A percentile compares a stretch with the other conserved stretches of the same genome.
phyloP scores from a whole-genome alignment of 2,888 invertebrate genomes.

The Leucoma salicis region DNA sequence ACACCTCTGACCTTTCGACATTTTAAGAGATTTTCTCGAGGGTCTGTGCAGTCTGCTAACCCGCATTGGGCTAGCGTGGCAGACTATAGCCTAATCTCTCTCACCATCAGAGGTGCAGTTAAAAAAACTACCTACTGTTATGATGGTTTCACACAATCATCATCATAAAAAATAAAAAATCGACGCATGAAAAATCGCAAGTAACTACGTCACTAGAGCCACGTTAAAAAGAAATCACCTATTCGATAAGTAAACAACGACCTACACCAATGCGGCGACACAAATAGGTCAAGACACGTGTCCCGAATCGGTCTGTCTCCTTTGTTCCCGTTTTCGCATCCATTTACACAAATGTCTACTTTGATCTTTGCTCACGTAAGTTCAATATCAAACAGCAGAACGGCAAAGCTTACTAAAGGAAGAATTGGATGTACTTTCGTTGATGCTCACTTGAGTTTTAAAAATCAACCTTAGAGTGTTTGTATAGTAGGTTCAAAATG shows the following conservation, averaged over 20 bases:
- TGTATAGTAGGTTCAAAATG: constrained; percentile 1
- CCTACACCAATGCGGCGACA: constrained; percentile 56
- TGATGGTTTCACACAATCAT: no score
- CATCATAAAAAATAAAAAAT: no score
- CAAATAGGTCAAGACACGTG: constrained; percentile 61
- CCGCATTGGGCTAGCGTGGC: no score
- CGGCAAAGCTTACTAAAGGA: constrained; percentile 3
- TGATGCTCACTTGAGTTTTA: neutral
- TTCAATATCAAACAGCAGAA: constrained; percentile 7
- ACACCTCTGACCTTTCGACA: no score
- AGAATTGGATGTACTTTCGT: constrained; percentile 11
- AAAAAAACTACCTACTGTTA: no score
- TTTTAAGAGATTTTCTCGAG: no score
- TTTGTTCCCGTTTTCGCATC: constrained; percentile 43
- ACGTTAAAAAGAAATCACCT: constrained; percentile 1
- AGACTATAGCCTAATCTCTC: no score
- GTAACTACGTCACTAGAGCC: no score
- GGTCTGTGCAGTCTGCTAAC: no score
- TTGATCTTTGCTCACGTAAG: constrained; percentile 6
- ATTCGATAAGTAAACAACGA: constrained; percentile 37
- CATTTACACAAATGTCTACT: constrained; percentile 21
- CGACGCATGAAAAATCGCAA: no score
- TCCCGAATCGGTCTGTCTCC: constrained; percentile 39
- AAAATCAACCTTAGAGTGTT: neutral
- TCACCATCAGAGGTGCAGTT: no score